phyloP scores from a whole-genome alignment of 2,888 invertebrate genomes.

The Cerceris ruficornis region DNA sequence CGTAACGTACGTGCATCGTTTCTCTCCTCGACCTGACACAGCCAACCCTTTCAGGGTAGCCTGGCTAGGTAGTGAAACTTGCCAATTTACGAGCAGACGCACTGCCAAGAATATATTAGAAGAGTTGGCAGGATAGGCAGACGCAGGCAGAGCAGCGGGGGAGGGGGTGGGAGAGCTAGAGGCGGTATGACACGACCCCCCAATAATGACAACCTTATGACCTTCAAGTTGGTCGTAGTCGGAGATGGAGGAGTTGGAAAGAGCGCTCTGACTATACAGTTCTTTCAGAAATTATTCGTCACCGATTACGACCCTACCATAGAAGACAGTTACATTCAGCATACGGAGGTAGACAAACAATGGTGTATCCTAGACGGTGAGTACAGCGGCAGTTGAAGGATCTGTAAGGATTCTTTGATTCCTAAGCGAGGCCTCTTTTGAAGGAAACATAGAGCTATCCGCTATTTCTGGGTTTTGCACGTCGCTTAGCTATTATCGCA shows the following conservation, averaged over 20 bases:
- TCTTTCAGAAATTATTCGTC: constrained; percentile 96
- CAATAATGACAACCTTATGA: constrained; percentile 87
- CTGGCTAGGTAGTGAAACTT: constrained; percentile 24
- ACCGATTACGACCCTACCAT: constrained; percentile 98
- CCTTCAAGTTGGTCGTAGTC: constrained; percentile 95
- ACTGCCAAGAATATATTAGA: constrained; percentile 63
- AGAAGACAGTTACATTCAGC: constrained; percentile 97
- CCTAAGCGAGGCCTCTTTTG: background rate
- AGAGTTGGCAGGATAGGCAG: constrained; percentile 77
- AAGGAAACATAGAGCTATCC: background rate
- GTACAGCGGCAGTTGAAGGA: constrained; percentile 37
- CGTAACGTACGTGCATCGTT: background rate
- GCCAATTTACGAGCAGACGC: constrained; percentile 33
- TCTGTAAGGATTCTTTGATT: background rate
- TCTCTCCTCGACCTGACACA: background rate
- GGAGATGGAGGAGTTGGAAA: constrained; percentile 98
- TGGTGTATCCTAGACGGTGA: constrained; percentile 95
- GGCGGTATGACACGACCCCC: constrained; percentile 87
- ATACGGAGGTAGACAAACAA: constrained; percentile 95
- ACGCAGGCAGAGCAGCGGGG: constrained; percentile 73
- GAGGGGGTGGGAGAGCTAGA: constrained; percentile 72
- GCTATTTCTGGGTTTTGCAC: constrained; percentile 14
- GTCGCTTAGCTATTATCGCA: background rate
- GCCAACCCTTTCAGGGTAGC: constrained; percentile 44
- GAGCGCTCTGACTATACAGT: constrained; percentile 97